A percentile compares a stretch with the other conserved stretches of the same genome.
Evolutionary conservation across 2,888 invertebrate species (phyloP).

Genomic region (Dysmachus trigonus): DNA sequence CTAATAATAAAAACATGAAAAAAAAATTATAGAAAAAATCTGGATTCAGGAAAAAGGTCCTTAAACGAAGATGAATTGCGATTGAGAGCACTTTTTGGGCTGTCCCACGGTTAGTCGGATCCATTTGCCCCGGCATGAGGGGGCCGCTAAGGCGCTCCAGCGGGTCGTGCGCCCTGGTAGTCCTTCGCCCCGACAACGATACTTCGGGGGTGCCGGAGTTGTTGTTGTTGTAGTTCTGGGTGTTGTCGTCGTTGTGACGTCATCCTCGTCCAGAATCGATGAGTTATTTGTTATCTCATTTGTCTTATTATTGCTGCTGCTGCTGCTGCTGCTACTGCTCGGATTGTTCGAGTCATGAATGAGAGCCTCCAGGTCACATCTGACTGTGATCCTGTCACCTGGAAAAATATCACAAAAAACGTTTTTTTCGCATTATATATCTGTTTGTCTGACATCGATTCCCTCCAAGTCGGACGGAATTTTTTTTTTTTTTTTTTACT

Average conservation of each 20-base stretch:
- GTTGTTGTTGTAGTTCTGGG: conserved; percentile 53
- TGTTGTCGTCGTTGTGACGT: conserved; percentile 49
- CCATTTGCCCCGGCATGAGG: conserved; percentile 91
- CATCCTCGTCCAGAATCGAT: conserved; percentile 50
- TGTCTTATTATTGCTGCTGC: conserved; percentile 19
- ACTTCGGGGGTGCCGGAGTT: conserved; percentile 55
- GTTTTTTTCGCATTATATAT: neutral
- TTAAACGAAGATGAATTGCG: conserved; percentile 64
- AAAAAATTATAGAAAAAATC: conserved; percentile 19
- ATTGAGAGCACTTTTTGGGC: conserved; percentile 62
- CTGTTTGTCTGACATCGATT: neutral
- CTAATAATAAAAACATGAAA: conserved; percentile 23
- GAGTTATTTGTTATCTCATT: conserved; percentile 52
- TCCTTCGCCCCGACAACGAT: conserved; percentile 83
- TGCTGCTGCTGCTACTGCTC: conserved; percentile 21
- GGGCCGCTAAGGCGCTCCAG: conserved; percentile 85
- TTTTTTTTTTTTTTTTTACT: neutral
- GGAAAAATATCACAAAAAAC: conserved; percentile 51
- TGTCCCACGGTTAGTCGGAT: conserved; percentile 68
- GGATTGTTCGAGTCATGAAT: conserved; percentile 62
- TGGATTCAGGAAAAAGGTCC: neutral
- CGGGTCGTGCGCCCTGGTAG: conserved; percentile 78
- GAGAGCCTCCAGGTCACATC: conserved; percentile 84
- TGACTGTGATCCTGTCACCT: conserved; percentile 82
- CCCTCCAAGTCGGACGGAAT: neutral